Conservation (phyloP, 2,797 vertebrate species). For the Todus mexicanus region DNA sequence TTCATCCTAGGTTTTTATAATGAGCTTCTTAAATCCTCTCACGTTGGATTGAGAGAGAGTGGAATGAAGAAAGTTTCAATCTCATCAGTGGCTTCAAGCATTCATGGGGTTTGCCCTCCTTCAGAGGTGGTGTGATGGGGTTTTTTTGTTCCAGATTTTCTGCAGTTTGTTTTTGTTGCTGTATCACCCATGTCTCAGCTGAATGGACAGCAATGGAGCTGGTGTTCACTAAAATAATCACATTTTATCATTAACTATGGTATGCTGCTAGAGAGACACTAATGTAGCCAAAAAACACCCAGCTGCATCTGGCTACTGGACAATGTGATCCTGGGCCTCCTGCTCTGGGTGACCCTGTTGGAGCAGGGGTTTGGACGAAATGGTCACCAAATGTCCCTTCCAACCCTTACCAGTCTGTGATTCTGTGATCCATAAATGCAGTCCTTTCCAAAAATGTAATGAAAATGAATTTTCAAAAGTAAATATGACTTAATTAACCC, state of each 20-base stretch:
- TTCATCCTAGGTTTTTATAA: background rate
- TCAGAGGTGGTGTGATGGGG: background rate
- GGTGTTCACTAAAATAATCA: background rate
- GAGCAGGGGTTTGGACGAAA: no score
- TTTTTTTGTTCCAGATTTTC: background rate
- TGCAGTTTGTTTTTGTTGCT: background rate
- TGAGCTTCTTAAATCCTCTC: fast-evolving
- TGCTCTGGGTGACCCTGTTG: no score
- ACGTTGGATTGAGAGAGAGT: background rate
- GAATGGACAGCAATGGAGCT: background rate
- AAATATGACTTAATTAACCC: background rate
- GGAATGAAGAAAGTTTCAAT: background rate
- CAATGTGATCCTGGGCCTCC: background rate
- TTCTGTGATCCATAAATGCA: background rate
- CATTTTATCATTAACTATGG: background rate
- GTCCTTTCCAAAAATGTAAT: background rate
- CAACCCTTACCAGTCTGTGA: no score
- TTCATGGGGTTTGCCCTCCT: background rate
- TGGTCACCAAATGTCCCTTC: no score
- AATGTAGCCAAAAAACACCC: background rate
- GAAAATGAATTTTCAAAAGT: background rate
- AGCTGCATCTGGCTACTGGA: background rate
- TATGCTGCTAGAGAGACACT: background rate
- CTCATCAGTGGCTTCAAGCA: background rate
- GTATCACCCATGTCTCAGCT: no score